A percentile compares a stretch with the other conserved stretches of the same genome.
These are phyloP conservation scores for Pseudopodoces humilis DNA, from an alignment of 2,113 vertebrate genomes.

Conservation along the genomic window DNA sequence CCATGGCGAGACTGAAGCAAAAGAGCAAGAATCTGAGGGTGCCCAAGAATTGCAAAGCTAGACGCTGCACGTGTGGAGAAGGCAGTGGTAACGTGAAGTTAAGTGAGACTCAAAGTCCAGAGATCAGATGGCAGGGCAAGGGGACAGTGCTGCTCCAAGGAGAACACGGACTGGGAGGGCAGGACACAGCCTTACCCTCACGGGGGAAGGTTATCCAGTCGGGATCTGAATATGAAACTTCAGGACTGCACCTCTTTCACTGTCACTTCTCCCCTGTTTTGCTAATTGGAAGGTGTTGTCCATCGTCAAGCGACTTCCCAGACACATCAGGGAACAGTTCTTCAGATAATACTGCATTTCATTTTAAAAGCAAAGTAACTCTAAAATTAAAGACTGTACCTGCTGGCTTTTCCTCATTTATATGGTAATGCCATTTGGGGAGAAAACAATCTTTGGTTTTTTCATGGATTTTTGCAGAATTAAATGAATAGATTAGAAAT, in stretches of 20 bases:
- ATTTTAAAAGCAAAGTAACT: constrained; percentile 16
- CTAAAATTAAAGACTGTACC: background rate
- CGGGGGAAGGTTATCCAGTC: background rate
- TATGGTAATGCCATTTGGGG: constrained; percentile 41
- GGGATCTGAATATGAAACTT: background rate
- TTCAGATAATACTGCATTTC: background rate
- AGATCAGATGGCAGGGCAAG: background rate
- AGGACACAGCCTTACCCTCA: background rate
- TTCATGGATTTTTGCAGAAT: constrained; percentile 42
- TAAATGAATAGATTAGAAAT: constrained; percentile 32
- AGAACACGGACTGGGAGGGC: background rate
- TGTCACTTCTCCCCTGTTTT: background rate
- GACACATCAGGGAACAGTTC: background rate
- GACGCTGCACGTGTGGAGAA: background rate
- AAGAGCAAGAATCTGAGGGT: background rate
- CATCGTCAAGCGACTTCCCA: background rate
- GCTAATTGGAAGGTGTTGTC: background rate
- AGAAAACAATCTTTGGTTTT: background rate
- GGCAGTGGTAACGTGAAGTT: background rate
- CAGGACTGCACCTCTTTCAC: background rate
- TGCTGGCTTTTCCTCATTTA: constrained; percentile 44
- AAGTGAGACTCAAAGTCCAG: background rate
- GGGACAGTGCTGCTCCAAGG: background rate
- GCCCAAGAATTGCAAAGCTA: background rate
- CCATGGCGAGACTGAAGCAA: background rate